A percentile compares a stretch with the other conserved stretches of the same genome.
These are phyloP conservation scores for Helobdella robusta DNA, from an alignment of 2,888 invertebrate species.

Conservation along the genomic window DNA sequence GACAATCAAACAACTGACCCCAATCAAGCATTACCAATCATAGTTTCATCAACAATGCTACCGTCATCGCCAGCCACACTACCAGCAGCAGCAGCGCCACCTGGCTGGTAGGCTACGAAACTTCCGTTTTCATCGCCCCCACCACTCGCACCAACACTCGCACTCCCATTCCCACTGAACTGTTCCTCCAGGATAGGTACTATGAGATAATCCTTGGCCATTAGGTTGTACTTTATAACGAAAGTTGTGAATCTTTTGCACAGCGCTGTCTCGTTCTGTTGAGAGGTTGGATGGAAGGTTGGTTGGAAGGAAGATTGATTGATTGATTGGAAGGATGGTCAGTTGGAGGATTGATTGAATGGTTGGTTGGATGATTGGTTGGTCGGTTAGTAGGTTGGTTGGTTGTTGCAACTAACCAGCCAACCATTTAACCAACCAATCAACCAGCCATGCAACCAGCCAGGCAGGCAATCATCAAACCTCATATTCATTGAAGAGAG, in stretches of 20 bases:
- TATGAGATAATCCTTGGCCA: conserved; percentile 95
- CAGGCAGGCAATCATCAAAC: conserved; percentile 41
- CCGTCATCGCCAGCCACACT: neutral
- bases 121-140: neutral
- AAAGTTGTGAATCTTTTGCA: conserved; percentile 91
- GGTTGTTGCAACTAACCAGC: neutral
- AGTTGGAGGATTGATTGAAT: neutral
- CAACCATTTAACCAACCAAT: too few species aligned
- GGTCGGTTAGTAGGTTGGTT: neutral
- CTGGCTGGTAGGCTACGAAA: too few species aligned
- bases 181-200: conserved; percentile 69
- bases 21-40: too few species aligned
- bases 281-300: conserved; percentile 26
- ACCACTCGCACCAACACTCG: conserved; percentile 6
- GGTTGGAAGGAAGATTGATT: neutral
- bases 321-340: neutral
- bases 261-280: conserved; percentile 74
- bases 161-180: conserved; percentile 27
- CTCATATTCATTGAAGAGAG: conserved; percentile 95
- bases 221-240: conserved; percentile 93
- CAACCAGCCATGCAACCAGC: too few species aligned
- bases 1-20: too few species aligned
- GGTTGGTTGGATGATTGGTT: conserved; percentile 4
- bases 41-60: neutral
- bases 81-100: neutral